Evolutionary conservation across 2,888 invertebrate genomes (phyloP), one percentile per base, ranked within the genome.

Genomic region (Nomada ferruginata): DNA sequence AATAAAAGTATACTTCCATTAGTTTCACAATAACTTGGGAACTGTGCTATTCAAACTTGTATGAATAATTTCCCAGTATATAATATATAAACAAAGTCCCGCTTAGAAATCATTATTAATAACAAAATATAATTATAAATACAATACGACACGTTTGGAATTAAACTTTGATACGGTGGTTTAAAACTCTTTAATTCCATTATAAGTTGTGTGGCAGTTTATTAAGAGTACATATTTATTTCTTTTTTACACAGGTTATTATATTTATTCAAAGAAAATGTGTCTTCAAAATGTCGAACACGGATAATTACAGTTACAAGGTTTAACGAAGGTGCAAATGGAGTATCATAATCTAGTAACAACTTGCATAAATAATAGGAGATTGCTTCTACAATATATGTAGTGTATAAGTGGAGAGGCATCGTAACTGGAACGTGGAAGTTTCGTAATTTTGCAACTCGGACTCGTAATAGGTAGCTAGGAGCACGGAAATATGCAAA

Each of bases 1-100:
- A 84, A 79, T 82, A 63, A 79, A 76, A 81, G 70, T 81, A 73
- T 81, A 76, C 81, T 77, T 86, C 69, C 79, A 86, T 86, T 78
- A 76, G 72, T 76, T 76, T 74, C 72, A 70, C 63, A 65, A 61
- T 75, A 72, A 60, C 69, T 73, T 79, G 7, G 36, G 36, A 36
- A 73, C 79, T 60, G 66, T 64, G 59, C 10, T 26, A 59, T n/a
- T 42, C n/a, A 11, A 42, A 36, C 36, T 36, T 36, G 36, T 7
- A 7, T 5, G 36, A 36, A 36, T 36, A 36, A 36, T 36, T 9
- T 36, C 7, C 36, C 7, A 5, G 7, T 36, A 36, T 7, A 5
- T 7, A 36, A 29, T 29, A 7, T 7, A 36, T 5, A 36, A 36
- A 36, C 36, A 9, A 36, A 36, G 36, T 7, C 36, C 36, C 7